These are phyloP conservation scores for Drosophila kikkawai DNA, from an alignment of 1,140 invertebrate species.

Conservation along the genomic window DNA sequence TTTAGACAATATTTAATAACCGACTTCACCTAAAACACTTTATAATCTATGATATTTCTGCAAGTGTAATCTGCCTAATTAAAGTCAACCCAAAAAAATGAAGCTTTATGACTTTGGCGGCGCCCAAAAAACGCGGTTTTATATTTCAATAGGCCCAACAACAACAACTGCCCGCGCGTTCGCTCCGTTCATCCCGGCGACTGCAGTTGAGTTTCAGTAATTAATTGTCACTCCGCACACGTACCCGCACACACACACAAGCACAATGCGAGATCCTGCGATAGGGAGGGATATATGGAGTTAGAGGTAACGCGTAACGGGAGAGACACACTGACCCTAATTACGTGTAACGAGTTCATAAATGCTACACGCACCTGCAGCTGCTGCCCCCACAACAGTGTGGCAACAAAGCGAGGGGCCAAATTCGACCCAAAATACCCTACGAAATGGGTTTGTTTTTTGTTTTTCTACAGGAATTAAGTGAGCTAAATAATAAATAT, in stretches of 20 bases:
- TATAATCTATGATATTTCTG: background rate
- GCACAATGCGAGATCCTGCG: slow-evolving; percentile 7
- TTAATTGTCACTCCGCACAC: slow-evolving; percentile 63
- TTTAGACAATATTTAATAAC: background rate
- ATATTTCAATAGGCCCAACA: slow-evolving; percentile 63
- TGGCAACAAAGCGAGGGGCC: slow-evolving; percentile 38
- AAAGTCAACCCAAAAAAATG: slow-evolving; percentile 46
- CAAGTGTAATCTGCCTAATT: slow-evolving; percentile 51
- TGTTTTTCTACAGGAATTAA: too few relatives aligned
- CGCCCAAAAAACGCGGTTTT: slow-evolving; percentile 63
- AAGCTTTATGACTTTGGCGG: slow-evolving; percentile 74
- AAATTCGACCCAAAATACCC: slow-evolving; percentile 23
- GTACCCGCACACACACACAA: slow-evolving; percentile 10
- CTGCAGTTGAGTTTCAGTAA: slow-evolving; percentile 54
- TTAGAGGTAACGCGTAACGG: slow-evolving; percentile 17
- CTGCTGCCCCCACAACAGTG: slow-evolving; percentile 25
- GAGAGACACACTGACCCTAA: slow-evolving; percentile 73
- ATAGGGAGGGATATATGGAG: slow-evolving; percentile 1
- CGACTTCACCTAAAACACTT: background rate
- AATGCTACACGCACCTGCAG: slow-evolving; percentile 77
- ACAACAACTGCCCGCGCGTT: background rate
- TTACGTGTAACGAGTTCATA: slow-evolving; percentile 83
- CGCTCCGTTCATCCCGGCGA: slow-evolving; percentile 22
- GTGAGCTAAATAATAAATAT: background rate
- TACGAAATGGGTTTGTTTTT: background rate